Conservation (phyloP, 2,888 invertebrate species). For the Macaria liturata region DNA sequence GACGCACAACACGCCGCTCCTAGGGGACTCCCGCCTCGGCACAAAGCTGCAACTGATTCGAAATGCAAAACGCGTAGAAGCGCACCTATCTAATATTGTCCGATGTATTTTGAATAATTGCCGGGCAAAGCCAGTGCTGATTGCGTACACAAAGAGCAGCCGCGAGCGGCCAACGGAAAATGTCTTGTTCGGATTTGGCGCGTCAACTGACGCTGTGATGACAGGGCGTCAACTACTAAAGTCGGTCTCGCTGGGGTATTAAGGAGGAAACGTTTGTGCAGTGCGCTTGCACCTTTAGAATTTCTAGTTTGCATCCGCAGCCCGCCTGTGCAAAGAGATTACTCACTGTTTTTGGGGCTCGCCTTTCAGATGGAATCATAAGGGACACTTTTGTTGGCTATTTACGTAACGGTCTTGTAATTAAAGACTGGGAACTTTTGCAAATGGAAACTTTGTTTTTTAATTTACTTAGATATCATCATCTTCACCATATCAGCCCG, state of each 20-base stretch:
- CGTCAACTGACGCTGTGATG: constrained; percentile 35
- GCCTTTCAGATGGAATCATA: background rate
- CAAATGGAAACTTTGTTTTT: too few relatives aligned
- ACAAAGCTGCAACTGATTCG: constrained; percentile 78
- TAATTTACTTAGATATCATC: too few relatives aligned
- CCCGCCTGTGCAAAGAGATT: constrained; percentile 2
- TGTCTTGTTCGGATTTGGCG: constrained; percentile 67
- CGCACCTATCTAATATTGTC: constrained; percentile 80
- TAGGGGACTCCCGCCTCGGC: constrained; percentile 45
- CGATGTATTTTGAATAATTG: constrained; percentile 83
- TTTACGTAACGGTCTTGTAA: too few relatives aligned
- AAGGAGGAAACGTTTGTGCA: constrained; percentile 20
- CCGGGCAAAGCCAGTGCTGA: constrained; percentile 65
- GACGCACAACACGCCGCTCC: constrained; percentile 67
- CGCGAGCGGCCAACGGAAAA: constrained; percentile 57
- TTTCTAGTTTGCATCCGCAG: constrained; percentile 1
- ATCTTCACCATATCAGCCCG: too few relatives aligned
- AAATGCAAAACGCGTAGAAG: constrained; percentile 80
- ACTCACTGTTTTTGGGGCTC: constrained; percentile 2
- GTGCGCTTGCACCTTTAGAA: constrained; percentile 21
- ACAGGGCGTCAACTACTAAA: constrained; percentile 29
- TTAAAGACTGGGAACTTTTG: too few relatives aligned
- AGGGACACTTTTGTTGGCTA: background rate
- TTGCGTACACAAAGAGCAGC: constrained; percentile 71
- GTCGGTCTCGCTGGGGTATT: constrained; percentile 30